Base-by-base conservation (phyloP, 2,113 vertebrate genomes). In the Aptenodytes forsteri region DNA sequence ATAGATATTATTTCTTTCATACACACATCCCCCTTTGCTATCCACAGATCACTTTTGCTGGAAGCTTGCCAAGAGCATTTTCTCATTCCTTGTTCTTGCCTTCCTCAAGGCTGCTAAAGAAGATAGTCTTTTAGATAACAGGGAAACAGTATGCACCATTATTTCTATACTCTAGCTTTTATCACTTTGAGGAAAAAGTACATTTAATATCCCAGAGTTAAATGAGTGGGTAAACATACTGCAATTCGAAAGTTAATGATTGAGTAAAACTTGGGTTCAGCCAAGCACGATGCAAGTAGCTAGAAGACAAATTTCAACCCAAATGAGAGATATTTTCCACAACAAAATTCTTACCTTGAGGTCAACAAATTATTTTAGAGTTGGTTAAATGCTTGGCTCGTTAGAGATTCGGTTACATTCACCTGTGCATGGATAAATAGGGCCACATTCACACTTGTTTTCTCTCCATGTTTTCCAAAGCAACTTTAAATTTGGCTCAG, bases 81-180 rank as follows among this genome's bases (percentile, higher is more conserved):
- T 94, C 86, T 91, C 46, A 38, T 83, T 91, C 22, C 61, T 52
- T 64, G 16, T n/a, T 91, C 72, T 64, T 91, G 52, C 77, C 34
- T 96, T 93, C 49, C 46, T 85, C 66, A 89, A 91, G 77, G 73
- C 87, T 89, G 72, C 69, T 92, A 6, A 67, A 78, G 76, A 90
- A 84, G 61, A 72, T 52, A 76, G 62, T 38, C 13, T 72, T 87
- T 82, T 32, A 85, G 87, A 44, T 89, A 97, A 65, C 14, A 56
- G 30, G 23, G 58, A 78, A 90, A 89, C 6, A 2, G 36, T 55
- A 86, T 47, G 59, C 18, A 49, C 23, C 34, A 73, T 59, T 71
- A 67, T 70, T 90, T 83, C 65, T 64, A 16, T 59, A 66, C 46
- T 76, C 27, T 56, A 72, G 46, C 42, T 82, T 92, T 85, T 82